Evolutionary conservation across 2,888 invertebrate species (phyloP).

Genomic region (Helleia helle): DNA sequence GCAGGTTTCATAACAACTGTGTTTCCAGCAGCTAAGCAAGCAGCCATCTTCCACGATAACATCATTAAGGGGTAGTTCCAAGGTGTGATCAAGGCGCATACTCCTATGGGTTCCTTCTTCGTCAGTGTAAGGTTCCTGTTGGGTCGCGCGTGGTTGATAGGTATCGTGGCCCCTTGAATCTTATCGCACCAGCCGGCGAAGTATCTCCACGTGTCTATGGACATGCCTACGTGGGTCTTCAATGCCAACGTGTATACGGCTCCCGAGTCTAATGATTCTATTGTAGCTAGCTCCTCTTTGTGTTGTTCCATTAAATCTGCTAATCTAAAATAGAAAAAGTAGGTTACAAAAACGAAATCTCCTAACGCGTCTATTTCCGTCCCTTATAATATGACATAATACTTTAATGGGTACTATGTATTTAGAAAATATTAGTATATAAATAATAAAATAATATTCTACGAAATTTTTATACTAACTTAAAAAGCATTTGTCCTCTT

Average conservation of each 20-base stretch:
- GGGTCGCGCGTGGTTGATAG: slow-evolving; percentile 93
- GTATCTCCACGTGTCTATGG: slow-evolving; percentile 96
- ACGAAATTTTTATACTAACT: slow-evolving; percentile 75
- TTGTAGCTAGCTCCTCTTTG: slow-evolving; percentile 95
- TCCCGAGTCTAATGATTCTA: slow-evolving; percentile 95
- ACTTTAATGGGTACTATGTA: too few relatives aligned
- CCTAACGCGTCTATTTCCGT: too few relatives aligned
- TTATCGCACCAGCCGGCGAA: slow-evolving; percentile 99
- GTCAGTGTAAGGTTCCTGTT: slow-evolving; percentile 91
- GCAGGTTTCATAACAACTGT: slow-evolving; percentile 98
- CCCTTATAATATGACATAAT: too few relatives aligned
- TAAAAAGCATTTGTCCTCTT: slow-evolving; percentile 86
- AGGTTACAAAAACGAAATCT: too few relatives aligned
- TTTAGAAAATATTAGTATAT: too few relatives aligned
- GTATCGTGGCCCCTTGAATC: slow-evolving; percentile 93
- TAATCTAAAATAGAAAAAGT: slow-evolving; percentile 77
- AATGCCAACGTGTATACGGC: slow-evolving; percentile 97
- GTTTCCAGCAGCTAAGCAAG: slow-evolving; percentile 96
- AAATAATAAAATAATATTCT: too few relatives aligned
- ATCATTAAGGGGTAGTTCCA: slow-evolving; percentile 99
- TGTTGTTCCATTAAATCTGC: slow-evolving; percentile 96
- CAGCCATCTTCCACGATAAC: slow-evolving; percentile 99
- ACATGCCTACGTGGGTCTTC: slow-evolving; percentile 98
- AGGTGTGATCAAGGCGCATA: slow-evolving; percentile 93
- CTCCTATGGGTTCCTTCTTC: slow-evolving; percentile 92